Evolutionary conservation across 2,113 vertebrate species (phyloP).

Genomic region (Amblyornis subalaris): DNA sequence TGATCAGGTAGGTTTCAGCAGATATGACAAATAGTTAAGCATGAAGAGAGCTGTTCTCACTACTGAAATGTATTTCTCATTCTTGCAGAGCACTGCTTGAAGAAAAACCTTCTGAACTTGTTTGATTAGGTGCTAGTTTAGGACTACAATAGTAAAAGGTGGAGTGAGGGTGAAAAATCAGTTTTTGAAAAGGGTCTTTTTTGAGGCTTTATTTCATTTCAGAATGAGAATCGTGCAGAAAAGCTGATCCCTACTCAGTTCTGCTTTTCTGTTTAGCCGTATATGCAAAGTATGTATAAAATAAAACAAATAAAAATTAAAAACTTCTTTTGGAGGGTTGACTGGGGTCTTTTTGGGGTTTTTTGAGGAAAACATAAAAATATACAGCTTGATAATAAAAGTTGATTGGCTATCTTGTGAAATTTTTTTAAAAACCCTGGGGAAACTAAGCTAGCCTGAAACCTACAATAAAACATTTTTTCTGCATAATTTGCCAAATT

Average conservation of each 20-base stretch:
- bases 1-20: neutral
- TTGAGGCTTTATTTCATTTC: neutral
- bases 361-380: neutral
- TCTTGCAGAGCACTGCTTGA: neutral
- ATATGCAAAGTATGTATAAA: neutral
- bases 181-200: neutral
- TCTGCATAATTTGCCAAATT: neutral
- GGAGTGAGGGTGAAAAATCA: neutral
- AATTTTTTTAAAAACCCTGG: neutral
- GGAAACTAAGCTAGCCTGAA: neutral
- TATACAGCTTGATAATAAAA: neutral
- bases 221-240: neutral
- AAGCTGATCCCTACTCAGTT: neutral
- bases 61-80: neutral
- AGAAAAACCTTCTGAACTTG: neutral
- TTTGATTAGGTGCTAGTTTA: neutral
- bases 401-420: neutral
- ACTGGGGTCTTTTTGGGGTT: fast-evolving
- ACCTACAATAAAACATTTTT: neutral
- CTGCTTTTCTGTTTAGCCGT: neutral
- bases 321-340: neutral
- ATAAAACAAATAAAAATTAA: neutral
- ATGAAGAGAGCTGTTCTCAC: neutral
- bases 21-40: neutral
- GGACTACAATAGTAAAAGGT: neutral